Evolutionary conservation across 1,140 invertebrate genomes (phyloP), one percentile per base, ranked within the genome.

Genomic region (Diabrotica virgifera): DNA sequence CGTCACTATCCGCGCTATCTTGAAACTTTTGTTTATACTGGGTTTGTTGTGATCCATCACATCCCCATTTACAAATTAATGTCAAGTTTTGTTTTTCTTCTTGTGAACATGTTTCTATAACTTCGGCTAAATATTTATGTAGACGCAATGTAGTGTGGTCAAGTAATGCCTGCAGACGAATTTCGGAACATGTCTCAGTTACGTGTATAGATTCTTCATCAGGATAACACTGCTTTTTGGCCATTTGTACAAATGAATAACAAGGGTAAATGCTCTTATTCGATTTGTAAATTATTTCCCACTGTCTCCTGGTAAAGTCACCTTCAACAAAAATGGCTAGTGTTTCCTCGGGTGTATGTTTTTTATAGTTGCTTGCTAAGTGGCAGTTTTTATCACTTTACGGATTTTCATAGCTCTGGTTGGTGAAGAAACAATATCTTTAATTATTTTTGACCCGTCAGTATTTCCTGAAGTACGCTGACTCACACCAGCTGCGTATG

Each of bases 1-100:
- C 76, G 10, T 72, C 72, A 51, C 62, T 64, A 52, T 65, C 67
- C n/a, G 59, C 13, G 46, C 72, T 65, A 63, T 59, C 65, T 46
- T 60, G 36, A 64, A 76, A 74, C 62, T 69, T 71, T 64, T 75
- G 70, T 67, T 74, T 74, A 53, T 59, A 70, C 65, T 70, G 62
- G 13, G 52, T 59, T 54, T 67, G 65, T 36, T 70, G 68, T 38
- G 12, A 52, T 35, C n/a, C 8, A 14, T 36, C 3, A 11, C 6
- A 65, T 5, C 52, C 59, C 66, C 66, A 65, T 51, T 68, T 68
- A 52, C 36, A 52, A 55, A 53, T 52, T 12, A 64, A 38, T 11
- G 7, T 40, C 10, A 62, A 11, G 36, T 59, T 50, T 52, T 53
- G 9, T 14, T 38, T 7, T 6, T 14, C 10, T 6, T 62, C 59